Base-by-base conservation (phyloP, 2,888 invertebrate genomes). In the Microplitis deprimator region DNA sequence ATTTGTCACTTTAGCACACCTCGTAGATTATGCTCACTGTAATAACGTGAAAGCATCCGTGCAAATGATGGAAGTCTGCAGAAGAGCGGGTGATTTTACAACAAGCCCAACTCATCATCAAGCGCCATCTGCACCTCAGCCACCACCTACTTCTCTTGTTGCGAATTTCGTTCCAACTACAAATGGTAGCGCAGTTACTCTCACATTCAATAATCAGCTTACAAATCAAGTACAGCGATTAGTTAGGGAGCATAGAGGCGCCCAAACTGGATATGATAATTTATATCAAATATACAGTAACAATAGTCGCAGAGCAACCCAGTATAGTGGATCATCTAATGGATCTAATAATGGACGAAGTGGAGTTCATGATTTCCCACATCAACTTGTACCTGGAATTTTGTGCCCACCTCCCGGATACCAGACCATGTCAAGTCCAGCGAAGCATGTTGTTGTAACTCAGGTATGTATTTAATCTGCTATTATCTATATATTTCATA, bases 41-140 rank as follows among this genome's bases (percentile, higher is more conserved):
- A 96, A 97, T 91, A 98, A 97, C 90, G 98, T 98, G 38, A 98
- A 98, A 91, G 97, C 98, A 29, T 97, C 97, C 86, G 97, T 98
- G 17, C 97, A 98, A 90, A 98, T 98, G 96, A 98, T 98, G 98
- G 98, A 98, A 92, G 93, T 94, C 68, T 87, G 80, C 83, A 91
- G 93, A 90, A 91, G 82, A 90, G 92, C 89, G 87, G 92, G 79
- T 87, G 93, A 77, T 90, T 92, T 71, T 73, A 89, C 87, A 40
- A 87, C 87, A 41, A 89, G 88, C 79, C 88, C 90, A 39, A 88
- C 91, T 50, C 92, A 93, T 86, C 92, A 92, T 85, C 92, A 92
- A 86, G 90, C 91, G 62, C 91, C 92, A 65, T 92, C 89, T 72
- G 90, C 89, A 59, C 90, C 89, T 62, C 90, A 88, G 77, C 86